phyloP scores from a whole-genome alignment of 2,797 vertebrate genomes.

The Pantherophis alleghaniensis region DNA sequence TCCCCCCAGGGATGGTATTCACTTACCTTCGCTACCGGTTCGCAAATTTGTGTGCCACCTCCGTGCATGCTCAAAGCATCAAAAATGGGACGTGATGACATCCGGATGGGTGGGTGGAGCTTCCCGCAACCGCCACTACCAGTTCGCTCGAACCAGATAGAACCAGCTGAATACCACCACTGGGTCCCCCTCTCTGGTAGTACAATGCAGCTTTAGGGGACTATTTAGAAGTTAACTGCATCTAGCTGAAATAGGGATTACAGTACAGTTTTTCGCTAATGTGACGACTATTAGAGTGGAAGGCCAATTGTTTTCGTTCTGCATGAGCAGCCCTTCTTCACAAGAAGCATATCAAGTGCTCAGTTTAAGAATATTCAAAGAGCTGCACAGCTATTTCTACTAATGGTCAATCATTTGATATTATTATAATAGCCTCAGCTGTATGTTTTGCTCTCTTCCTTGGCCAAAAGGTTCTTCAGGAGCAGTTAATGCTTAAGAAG shows the following conservation, averaged over 20 bases:
- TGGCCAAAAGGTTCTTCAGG: conserved; percentile 12
- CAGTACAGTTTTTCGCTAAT: background rate
- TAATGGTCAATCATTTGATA: background rate
- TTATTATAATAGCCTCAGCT: background rate
- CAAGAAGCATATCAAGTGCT: background rate
- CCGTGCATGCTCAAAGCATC: no score
- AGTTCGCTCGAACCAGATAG: no score
- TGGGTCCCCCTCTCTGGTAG: background rate
- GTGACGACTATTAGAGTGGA: background rate
- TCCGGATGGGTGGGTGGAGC: no score
- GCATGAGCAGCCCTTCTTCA: background rate
- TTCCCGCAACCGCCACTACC: no score
- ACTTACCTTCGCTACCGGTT: no score
- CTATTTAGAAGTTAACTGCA: background rate
- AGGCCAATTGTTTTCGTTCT: background rate
- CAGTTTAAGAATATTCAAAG: conserved; percentile 8
- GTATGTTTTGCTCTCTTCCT: background rate
- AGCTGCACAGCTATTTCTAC: background rate
- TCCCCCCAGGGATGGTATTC: background rate
- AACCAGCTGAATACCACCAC: no score
- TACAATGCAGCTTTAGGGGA: background rate
- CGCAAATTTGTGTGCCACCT: no score
- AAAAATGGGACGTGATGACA: no score
- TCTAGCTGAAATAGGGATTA: no score
- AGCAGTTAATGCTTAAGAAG: background rate